These are phyloP conservation scores for Circus cinereus DNA, from an alignment of 2,797 vertebrate genomes.

Conservation along the genomic window DNA sequence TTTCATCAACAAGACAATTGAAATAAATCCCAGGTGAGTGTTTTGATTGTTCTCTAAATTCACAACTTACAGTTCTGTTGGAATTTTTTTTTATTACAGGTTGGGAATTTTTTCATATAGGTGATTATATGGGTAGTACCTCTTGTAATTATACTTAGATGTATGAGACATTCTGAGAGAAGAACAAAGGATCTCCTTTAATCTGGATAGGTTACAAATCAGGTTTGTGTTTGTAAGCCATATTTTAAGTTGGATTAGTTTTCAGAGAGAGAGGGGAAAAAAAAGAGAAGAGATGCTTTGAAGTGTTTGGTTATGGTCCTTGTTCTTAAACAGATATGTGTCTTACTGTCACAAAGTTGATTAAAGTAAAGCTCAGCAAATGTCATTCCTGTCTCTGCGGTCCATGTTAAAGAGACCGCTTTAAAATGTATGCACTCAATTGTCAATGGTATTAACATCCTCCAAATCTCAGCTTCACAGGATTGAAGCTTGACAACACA, in stretches of 20 bases:
- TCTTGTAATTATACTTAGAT: not conserved
- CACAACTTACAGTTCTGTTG: not conserved
- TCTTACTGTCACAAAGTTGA: conserved; percentile 19
- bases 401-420: not conserved
- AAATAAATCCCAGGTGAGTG: not conserved
- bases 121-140: not conserved
- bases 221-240: not conserved
- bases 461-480: not conserved
- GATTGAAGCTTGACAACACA: not conserved
- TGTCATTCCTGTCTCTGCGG: not conserved
- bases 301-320: conserved; percentile 16
- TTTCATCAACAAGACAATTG: not conserved
- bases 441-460: not conserved
- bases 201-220: not conserved
- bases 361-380: conserved; percentile 8
- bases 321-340: not conserved
- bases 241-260: conserved; percentile 35
- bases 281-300: not conserved
- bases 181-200: not conserved
- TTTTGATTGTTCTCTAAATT: not conserved
- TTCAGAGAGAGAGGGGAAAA: not conserved
- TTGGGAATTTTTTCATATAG: not conserved
- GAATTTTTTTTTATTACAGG: not conserved
- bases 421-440: not conserved
- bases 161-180: not conserved